Percentiles rank a stretch among this genome's conserved stretches.
Conservation (phyloP, 2,797 vertebrate species). For the Austrolebias charrua region DNA sequence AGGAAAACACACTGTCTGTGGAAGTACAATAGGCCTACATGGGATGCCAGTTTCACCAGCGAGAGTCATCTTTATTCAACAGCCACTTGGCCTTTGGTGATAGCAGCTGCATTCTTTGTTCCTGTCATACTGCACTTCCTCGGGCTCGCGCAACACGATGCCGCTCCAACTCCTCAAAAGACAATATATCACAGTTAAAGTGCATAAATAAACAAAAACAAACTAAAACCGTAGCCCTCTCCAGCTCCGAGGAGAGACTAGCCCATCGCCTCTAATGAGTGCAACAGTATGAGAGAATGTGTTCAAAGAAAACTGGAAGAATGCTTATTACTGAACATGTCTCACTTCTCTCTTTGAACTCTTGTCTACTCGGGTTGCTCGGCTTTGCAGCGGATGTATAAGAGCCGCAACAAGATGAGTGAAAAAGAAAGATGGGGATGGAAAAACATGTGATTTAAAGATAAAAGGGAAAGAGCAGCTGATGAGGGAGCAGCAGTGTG, state of each 20-base stretch:
- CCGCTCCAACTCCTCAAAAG: conserved; percentile 49
- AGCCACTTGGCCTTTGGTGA: conserved; percentile 67
- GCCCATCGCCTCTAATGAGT: conserved; percentile 46
- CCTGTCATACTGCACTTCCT: conserved; percentile 58
- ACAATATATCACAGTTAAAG: conserved; percentile 61
- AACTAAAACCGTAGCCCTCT: conserved; percentile 48
- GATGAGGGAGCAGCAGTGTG: conserved; percentile 54
- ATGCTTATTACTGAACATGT: conserved; percentile 55
- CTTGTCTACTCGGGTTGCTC: conserved; percentile 52
- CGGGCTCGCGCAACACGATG: conserved; percentile 56
- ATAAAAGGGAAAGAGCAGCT: conserved; percentile 61
- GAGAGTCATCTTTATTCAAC: conserved; percentile 66
- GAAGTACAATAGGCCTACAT: conserved; percentile 60
- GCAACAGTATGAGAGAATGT: conserved; percentile 16
- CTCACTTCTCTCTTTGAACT: conserved; percentile 63
- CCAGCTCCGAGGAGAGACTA: conserved; percentile 30
- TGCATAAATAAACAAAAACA: conserved; percentile 42
- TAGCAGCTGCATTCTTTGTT: conserved; percentile 66
- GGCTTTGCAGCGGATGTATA: conserved; percentile 41
- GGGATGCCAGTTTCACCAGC: conserved; percentile 51
- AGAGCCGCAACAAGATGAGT: conserved; percentile 47
- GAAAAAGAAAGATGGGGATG: conserved; percentile 41
- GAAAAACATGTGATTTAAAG: conserved; percentile 67
- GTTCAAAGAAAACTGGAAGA: conserved; percentile 57
- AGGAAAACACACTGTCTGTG: conserved; percentile 37